Evolutionary conservation across 1,140 invertebrate species (phyloP).

Genomic region (Drosophila seguyi): DNA sequence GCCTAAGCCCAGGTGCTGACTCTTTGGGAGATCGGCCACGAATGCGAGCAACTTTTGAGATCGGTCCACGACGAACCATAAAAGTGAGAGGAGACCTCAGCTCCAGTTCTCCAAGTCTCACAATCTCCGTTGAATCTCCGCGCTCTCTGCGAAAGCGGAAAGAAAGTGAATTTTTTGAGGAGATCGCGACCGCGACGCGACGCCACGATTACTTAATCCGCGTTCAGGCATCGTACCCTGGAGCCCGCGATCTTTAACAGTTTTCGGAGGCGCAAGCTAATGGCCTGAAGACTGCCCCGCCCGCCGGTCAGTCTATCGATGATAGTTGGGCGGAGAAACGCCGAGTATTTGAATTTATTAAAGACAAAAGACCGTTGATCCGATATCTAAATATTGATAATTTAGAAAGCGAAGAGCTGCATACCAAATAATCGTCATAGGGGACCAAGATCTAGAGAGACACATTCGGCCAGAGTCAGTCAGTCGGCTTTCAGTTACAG

Average conservation of each 20-base stretch:
- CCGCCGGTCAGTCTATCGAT: conserved; percentile 46
- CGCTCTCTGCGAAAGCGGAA: conserved; percentile 55
- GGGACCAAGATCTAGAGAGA: conserved; percentile 24
- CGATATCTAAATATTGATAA: conserved; percentile 50
- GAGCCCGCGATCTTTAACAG: conserved; percentile 8
- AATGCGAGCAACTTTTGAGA: conserved; percentile 73
- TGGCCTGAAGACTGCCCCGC: conserved; percentile 47
- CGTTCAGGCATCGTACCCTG: conserved; percentile 35
- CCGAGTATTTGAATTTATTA: conserved; percentile 50
- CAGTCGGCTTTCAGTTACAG: conserved; percentile 42
- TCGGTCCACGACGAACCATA: conserved; percentile 19
- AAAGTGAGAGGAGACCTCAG: conserved; percentile 27
- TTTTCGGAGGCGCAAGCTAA: conserved; percentile 53
- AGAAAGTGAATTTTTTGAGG: conserved; percentile 64
- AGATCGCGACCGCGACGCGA: conserved; percentile 36
- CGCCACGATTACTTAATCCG: conserved; percentile 66
- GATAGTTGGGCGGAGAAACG: conserved; percentile 74
- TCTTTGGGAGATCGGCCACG: conserved; percentile 37
- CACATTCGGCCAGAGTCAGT: conserved; percentile 27
- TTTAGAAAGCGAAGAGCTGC: conserved; percentile 71
- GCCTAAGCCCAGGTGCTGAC: conserved; percentile 58
- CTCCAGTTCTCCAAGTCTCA: conserved; percentile 16
- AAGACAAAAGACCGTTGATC: conserved; percentile 32
- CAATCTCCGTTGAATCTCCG: neutral
- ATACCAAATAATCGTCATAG: conserved; percentile 42